Conservation (phyloP, 2,888 invertebrate species). For the Neocrepidodera transversa region DNA sequence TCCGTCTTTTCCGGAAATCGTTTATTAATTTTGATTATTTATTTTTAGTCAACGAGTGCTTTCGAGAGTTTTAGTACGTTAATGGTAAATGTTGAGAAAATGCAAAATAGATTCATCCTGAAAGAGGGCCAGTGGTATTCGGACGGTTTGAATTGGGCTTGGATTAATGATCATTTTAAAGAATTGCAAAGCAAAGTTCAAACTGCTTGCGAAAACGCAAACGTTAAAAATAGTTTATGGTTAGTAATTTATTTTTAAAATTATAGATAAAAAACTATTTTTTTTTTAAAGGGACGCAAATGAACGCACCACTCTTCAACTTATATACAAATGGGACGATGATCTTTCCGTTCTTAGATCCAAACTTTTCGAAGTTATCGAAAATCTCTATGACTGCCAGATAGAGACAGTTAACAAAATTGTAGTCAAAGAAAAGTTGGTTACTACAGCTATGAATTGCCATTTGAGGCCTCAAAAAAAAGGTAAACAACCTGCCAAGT, state of each 20-base stretch:
- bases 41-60: slow-evolving; percentile 41
- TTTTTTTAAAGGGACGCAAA: slow-evolving; percentile 26
- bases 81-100: slow-evolving; percentile 29
- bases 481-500: slow-evolving; percentile 48
- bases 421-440: slow-evolving; percentile 47
- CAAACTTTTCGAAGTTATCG: slow-evolving; percentile 49
- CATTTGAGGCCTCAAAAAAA: slow-evolving; percentile 62
- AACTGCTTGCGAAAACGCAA: slow-evolving; percentile 40
- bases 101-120: slow-evolving; percentile 46
- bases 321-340: slow-evolving; percentile 52
- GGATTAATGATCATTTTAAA: slow-evolving; percentile 44
- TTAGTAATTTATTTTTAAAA: slow-evolving; percentile 5
- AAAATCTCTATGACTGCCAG: slow-evolving; percentile 42
- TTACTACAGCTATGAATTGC: slow-evolving; percentile 64
- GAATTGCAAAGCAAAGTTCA: slow-evolving; percentile 51
- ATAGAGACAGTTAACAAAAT: slow-evolving; percentile 25
- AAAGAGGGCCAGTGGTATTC: slow-evolving; percentile 59
- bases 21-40: no score
- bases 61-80: slow-evolving; percentile 35
- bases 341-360: slow-evolving; percentile 51
- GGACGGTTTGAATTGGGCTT: slow-evolving; percentile 55
- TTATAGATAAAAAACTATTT: not conserved
- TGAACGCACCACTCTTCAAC: slow-evolving; percentile 44
- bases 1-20: no score
- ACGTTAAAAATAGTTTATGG: slow-evolving; percentile 43